These are phyloP conservation scores for Stenichneumon culpator DNA, from an alignment of 2,888 invertebrate genomes.

Conservation along the genomic window DNA sequence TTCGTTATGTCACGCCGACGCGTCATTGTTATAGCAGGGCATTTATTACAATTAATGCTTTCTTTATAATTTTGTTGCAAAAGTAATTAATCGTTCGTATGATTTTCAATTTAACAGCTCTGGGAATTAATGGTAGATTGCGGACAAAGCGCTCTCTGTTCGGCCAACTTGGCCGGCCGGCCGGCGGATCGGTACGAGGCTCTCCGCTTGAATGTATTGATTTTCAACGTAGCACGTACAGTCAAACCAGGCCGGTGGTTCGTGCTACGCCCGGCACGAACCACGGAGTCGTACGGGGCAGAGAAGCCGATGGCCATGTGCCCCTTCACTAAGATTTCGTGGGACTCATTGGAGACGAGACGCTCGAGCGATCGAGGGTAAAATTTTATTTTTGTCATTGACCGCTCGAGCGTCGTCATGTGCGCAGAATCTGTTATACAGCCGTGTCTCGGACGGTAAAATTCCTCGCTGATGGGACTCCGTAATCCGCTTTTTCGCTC, in stretches of 20 bases:
- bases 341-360: background rate
- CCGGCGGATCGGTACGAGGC: constrained; percentile 44
- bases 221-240: constrained; percentile 57
- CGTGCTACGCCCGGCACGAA: constrained; percentile 36
- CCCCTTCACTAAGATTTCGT: constrained; percentile 8
- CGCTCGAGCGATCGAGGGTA: background rate
- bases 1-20: constrained; percentile 41
- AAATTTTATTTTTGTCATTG: background rate
- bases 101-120: background rate
- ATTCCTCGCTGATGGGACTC: background rate
- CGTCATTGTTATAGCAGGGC: constrained; percentile 6
- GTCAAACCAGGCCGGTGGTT: background rate
- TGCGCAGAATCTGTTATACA: background rate
- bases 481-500: background rate
- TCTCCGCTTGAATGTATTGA: constrained; percentile 66
- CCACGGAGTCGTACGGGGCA: background rate
- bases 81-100: background rate
- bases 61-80: background rate
- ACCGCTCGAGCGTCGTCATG: background rate
- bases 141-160: background rate
- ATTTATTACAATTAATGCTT: constrained; percentile 25
- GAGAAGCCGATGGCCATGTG: constrained; percentile 14
- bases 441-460: background rate
- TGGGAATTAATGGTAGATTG: background rate
- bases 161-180: background rate